phyloP scores from a whole-genome alignment of 2,113 vertebrate species.

The Falco punctatus region DNA sequence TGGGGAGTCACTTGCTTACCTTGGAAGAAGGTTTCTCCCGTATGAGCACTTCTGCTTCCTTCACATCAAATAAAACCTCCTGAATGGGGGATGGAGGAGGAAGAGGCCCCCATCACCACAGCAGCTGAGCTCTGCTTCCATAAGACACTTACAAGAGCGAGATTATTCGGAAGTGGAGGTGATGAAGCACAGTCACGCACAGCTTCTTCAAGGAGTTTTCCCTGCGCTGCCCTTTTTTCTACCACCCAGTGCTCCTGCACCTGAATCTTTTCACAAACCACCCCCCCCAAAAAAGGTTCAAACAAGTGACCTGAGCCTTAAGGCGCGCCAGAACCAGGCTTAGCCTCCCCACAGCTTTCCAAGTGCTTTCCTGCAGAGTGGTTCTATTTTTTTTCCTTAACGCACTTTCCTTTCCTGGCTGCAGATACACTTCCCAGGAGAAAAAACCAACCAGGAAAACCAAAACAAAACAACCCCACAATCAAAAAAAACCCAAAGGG shows the following conservation, averaged over 20 bases:
- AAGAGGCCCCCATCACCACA: not conserved
- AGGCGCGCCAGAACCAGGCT: not conserved
- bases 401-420: not conserved
- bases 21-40: constrained; percentile 74
- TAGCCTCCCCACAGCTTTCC: not conserved
- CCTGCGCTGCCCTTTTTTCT: not conserved
- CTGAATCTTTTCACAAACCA: not conserved
- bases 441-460: not conserved
- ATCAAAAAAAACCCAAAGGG: not conserved
- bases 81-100: not conserved
- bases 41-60: constrained; percentile 82
- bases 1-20: constrained; percentile 18
- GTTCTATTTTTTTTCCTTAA: not conserved
- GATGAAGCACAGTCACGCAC: not conserved
- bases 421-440: not conserved
- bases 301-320: not conserved
- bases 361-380: not conserved
- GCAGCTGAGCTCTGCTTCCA: not conserved
- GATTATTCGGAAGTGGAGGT: not conserved
- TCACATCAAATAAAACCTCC: constrained; percentile 83
- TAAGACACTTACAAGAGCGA: not conserved
- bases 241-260: not conserved
- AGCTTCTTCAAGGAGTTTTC: not conserved
- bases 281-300: not conserved
- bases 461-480: too few relatives aligned